A percentile compares a stretch with the other conserved stretches of the same genome.
phyloP scores from a whole-genome alignment of 2,113 vertebrate genomes.

The Saccopteryx bilineata region DNA sequence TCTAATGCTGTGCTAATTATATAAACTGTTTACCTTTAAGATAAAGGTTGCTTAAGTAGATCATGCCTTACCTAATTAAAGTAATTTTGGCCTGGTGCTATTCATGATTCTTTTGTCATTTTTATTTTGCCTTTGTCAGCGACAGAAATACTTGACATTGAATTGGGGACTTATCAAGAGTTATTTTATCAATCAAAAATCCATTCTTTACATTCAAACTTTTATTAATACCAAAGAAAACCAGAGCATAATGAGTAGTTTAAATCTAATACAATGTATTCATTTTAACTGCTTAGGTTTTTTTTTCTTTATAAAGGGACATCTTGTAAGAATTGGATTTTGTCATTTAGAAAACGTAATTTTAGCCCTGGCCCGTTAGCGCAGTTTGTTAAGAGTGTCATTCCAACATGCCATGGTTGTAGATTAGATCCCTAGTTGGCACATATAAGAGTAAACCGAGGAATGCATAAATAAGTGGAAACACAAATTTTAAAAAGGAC shows the following conservation, averaged over 20 bases:
- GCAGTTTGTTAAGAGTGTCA: too few species aligned
- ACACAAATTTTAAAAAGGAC: too few species aligned
- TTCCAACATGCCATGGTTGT: too few species aligned
- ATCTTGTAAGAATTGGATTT: constrained; percentile 10
- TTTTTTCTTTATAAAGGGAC: neutral
- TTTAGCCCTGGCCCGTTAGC: neutral
- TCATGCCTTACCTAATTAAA: constrained; percentile 50
- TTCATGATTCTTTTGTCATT: constrained; percentile 33
- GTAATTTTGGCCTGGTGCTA: constrained; percentile 35
- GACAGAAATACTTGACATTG: neutral
- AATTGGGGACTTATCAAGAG: neutral
- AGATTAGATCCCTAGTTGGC: too few species aligned
- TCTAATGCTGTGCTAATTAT: constrained; percentile 26
- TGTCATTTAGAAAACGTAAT: neutral
- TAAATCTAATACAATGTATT: neutral
- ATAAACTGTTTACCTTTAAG: neutral
- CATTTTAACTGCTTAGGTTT: too few species aligned
- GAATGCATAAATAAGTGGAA: too few species aligned
- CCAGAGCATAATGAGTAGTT: neutral
- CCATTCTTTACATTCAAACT: neutral
- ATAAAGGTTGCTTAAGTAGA: constrained; percentile 31
- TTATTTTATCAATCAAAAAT: constrained; percentile 49
- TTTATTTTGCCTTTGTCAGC: constrained; percentile 46
- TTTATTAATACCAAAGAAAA: constrained; percentile 26
- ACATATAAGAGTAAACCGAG: too few species aligned